Conservation (phyloP, 2,113 vertebrate species). For the Micronycteris hirsuta region DNA sequence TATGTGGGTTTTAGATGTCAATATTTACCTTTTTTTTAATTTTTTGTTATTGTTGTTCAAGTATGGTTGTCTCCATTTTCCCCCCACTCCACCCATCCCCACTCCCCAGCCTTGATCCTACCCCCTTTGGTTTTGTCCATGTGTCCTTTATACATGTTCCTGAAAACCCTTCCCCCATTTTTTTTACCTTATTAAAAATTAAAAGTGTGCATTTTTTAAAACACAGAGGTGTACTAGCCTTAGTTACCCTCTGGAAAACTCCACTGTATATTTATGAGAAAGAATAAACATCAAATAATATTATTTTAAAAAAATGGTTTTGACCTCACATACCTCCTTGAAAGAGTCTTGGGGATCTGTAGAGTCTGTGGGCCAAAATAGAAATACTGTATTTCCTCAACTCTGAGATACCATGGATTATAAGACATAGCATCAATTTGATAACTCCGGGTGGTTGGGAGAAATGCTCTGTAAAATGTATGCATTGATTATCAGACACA, state of each 20-base stretch:
- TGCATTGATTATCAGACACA: not conserved
- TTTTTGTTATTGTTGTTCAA: too few relatives aligned
- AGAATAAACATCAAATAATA: not conserved
- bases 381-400: not conserved
- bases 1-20: not conserved
- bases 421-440: not conserved
- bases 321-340: not conserved
- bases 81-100: too few relatives aligned
- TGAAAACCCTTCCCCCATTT: too few relatives aligned
- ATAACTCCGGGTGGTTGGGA: not conserved
- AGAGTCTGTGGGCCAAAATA: not conserved
- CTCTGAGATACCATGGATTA: not conserved
- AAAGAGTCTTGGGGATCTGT: not conserved
- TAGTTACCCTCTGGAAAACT: not conserved
- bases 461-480: not conserved
- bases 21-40: conserved; percentile 7
- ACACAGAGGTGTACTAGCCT: not conserved
- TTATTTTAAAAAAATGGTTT: not conserved
- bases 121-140: too few relatives aligned
- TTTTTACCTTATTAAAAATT: conserved; percentile 22
- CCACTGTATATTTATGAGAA: not conserved
- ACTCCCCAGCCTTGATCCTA: too few relatives aligned
- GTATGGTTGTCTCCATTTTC: too few relatives aligned
- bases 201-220: not conserved
- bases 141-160: too few relatives aligned